Percentiles rank a stretch among this genome's conserved stretches.
These are phyloP conservation scores for Aphis craccivora DNA, from an alignment of 1,140 invertebrate species.

Conservation along the genomic window DNA sequence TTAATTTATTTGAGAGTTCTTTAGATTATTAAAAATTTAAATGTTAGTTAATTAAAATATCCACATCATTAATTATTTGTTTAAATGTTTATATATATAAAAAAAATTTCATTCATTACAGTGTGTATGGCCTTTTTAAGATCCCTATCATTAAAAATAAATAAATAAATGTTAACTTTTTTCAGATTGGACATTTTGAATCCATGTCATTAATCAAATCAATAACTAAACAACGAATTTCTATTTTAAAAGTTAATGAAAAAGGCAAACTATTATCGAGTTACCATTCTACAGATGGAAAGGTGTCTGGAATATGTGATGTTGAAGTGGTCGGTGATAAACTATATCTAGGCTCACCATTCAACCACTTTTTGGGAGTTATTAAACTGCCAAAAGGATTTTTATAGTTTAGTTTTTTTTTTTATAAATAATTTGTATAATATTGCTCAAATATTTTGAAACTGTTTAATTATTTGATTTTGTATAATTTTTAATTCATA, in stretches of 20 bases:
- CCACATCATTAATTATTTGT: not conserved
- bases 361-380: constrained; percentile 50
- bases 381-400: not conserved
- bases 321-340: constrained; percentile 45
- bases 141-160: not conserved
- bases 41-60: not conserved
- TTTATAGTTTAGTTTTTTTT: not conserved
- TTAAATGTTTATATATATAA: not conserved
- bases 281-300: constrained; percentile 53
- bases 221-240: not conserved
- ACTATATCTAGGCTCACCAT: constrained; percentile 59
- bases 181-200: constrained; percentile 68
- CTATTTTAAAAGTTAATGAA: constrained; percentile 54
- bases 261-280: constrained; percentile 54
- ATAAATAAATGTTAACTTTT: constrained; percentile 30
- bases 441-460: not conserved
- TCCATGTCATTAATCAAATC: not conserved
- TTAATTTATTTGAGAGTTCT: not conserved
- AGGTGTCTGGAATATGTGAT: constrained; percentile 52
- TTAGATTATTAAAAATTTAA: not conserved
- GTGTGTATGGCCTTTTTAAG: not conserved
- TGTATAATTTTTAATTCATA: not conserved
- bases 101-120: not conserved
- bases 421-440: not conserved
- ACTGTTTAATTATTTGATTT: not conserved